These are phyloP conservation scores for Ameiurus melas DNA, from an alignment of 2,113 vertebrate genomes.

Conservation along the genomic window DNA sequence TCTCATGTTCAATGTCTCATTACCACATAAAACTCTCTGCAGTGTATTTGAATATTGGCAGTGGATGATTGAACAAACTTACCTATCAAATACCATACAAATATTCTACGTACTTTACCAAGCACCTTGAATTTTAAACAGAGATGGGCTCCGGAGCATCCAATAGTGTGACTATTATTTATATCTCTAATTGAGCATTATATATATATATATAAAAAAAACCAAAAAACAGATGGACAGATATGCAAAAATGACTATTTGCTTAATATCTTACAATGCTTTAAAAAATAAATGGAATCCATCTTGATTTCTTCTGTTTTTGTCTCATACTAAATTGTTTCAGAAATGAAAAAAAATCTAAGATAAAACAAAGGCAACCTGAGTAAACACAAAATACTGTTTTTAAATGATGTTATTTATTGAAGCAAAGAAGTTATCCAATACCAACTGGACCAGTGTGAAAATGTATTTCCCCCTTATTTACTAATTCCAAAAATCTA, in stretches of 20 bases:
- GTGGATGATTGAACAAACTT: constrained; percentile 1
- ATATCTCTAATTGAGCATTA: not conserved
- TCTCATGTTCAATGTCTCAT: not conserved
- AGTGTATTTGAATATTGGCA: not conserved
- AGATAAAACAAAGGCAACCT: no score
- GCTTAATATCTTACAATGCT: not conserved
- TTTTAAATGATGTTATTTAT: no score
- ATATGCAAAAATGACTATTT: not conserved
- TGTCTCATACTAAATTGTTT: no score
- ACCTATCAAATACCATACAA: not conserved
- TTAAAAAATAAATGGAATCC: no score
- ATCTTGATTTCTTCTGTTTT: no score
- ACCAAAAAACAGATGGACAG: not conserved
- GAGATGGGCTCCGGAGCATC: not conserved
- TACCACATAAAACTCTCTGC: not conserved
- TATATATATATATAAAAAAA: no score
- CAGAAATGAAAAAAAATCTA: no score
- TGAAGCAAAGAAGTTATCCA: no score
- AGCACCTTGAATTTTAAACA: not conserved
- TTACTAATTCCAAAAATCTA: no score
- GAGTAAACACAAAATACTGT: no score
- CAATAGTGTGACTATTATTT: not conserved
- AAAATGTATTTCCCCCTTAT: no score
- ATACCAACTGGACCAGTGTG: no score
- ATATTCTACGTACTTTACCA: not conserved